phyloP scores from a whole-genome alignment of 2,888 invertebrate species.

The Altica lythri region DNA sequence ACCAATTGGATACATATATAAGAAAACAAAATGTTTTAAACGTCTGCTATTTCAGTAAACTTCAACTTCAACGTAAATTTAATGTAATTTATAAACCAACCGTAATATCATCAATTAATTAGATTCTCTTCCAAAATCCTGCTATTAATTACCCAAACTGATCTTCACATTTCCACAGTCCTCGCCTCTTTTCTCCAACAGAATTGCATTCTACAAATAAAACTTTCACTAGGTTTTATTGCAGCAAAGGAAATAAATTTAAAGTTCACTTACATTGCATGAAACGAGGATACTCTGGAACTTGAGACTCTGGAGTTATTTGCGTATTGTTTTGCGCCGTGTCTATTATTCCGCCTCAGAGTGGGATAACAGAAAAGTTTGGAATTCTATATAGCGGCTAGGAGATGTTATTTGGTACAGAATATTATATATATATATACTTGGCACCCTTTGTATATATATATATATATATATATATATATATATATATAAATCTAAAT shows the following conservation, averaged over 20 bases:
- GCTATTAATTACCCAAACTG: slow-evolving; percentile 14
- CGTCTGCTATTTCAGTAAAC: background rate
- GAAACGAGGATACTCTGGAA: slow-evolving; percentile 10
- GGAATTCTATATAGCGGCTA: background rate
- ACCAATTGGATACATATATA: too few species aligned
- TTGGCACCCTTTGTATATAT: too few species aligned
- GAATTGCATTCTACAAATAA: slow-evolving; percentile 17
- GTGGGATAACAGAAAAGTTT: slow-evolving; percentile 6
- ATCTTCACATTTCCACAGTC: slow-evolving; percentile 7
- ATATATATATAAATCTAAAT: too few species aligned
- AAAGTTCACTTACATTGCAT: slow-evolving; percentile 23
- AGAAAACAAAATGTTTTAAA: too few species aligned
- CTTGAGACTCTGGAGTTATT: slow-evolving; percentile 22
- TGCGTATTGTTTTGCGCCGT: slow-evolving; percentile 21
- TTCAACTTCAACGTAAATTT: background rate
- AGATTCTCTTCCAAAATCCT: slow-evolving; percentile 11
- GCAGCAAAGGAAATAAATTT: slow-evolving; percentile 22
- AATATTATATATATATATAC: too few species aligned
- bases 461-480: too few species aligned
- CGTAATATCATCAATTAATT: slow-evolving; percentile 7
- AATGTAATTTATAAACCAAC: slow-evolving; percentile 13
- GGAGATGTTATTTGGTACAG: too few species aligned
- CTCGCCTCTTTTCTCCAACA: background rate
- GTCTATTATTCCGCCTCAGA: slow-evolving; percentile 17
- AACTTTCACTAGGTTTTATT: slow-evolving; percentile 23